These are phyloP conservation scores for Probaryconus sp. DNA, from an alignment of 1,140 invertebrate genomes.

Conservation along the genomic window DNA sequence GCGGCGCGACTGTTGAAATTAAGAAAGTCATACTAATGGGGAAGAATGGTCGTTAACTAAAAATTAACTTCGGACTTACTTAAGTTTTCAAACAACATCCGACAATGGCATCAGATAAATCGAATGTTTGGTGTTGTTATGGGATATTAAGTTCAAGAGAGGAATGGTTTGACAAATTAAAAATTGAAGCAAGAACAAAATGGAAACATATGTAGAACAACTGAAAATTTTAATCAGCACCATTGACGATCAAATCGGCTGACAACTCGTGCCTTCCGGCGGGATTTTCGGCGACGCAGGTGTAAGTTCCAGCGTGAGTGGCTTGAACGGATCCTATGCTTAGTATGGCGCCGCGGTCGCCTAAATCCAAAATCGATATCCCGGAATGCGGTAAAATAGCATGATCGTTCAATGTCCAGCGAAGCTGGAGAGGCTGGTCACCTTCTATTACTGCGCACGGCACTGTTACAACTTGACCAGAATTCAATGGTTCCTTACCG, in stretches of 20 bases:
- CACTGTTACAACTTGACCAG: slow-evolving; percentile 78
- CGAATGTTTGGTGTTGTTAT: neutral
- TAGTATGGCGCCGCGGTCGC: slow-evolving; percentile 84
- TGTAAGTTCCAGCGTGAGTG: slow-evolving; percentile 87
- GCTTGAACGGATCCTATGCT: slow-evolving; percentile 85
- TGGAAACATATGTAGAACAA: slow-evolving; percentile 77
- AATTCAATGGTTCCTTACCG: slow-evolving; percentile 78
- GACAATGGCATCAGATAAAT: no score
- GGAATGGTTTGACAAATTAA: slow-evolving; percentile 29
- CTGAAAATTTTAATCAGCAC: slow-evolving; percentile 75
- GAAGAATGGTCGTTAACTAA: neutral
- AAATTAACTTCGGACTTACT: no score
- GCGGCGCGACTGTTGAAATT: slow-evolving; percentile 72
- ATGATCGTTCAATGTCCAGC: slow-evolving; percentile 82
- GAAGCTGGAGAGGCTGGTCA: slow-evolving; percentile 80
- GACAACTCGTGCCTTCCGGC: slow-evolving; percentile 83
- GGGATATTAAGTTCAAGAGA: slow-evolving; percentile 20
- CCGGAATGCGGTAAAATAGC: slow-evolving; percentile 80
- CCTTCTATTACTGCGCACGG: slow-evolving; percentile 78
- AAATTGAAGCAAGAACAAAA: slow-evolving; percentile 50
- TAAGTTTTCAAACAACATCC: no score
- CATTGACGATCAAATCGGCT: slow-evolving; percentile 84
- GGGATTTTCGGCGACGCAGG: slow-evolving; percentile 87
- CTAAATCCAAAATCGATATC: slow-evolving; percentile 82
- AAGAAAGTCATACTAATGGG: slow-evolving; percentile 44